Base-by-base conservation (phyloP, 2,888 invertebrate species). In the Pheosia tremula region DNA sequence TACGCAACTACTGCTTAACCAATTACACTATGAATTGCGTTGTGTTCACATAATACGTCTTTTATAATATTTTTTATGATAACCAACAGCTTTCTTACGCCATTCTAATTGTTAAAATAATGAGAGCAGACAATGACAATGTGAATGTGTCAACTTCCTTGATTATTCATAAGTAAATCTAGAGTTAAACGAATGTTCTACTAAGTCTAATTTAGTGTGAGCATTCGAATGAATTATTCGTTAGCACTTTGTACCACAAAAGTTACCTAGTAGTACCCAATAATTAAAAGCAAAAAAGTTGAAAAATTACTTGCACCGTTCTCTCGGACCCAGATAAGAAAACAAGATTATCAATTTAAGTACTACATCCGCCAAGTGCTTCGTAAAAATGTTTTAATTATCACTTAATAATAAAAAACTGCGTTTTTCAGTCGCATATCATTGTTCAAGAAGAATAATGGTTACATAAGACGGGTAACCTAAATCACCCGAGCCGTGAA, bases 371-470 rank as follows among this genome's bases (percentile, higher is more conserved):
- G 43, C 9, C 43, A 7, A 8, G 3, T 7, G 4, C 9, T 43
- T 9, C 43, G 43, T 43, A n/a, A 47, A 47, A 4, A 47, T 47
- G 8, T 5, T 10, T 49, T 45, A 45, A 36, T 54, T 50, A 50
- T 50, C 7, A 24, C 7, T 8, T 50, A 5, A 50, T 50, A 50
- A 24, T 7, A 53, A 7, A 55, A 72, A 82, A 80, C 74, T 75
- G 65, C 63, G 69, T 73, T 78, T 85, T 86, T 80, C 85, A 81
- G 78, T 68, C 73, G 67, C 67, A 72, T 78, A 80, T 79, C 80
- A 83, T 84, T 86, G 83, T 85, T 79, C 81, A 75, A 79, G 72
- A 77, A 87, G 83, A 86, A 85, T 82, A 72, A 63, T 50, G 67
- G 78, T 85, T 86, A 83, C 82, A 81, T 85, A 83, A 84, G 78